Evolutionary conservation across 1,140 invertebrate species (phyloP).

Genomic region (Bactericera cockerelli): DNA sequence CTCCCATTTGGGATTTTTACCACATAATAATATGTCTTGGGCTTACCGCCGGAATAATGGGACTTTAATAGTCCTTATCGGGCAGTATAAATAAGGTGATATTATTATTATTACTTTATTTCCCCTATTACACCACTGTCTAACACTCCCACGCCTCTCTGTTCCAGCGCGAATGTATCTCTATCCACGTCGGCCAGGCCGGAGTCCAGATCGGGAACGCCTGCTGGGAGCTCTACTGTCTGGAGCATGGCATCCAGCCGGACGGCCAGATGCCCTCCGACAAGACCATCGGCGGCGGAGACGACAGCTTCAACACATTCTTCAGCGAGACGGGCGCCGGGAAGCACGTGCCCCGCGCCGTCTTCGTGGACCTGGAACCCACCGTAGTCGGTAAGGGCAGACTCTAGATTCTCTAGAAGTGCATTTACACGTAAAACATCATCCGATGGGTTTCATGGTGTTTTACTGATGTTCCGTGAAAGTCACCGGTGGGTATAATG

Average conservation of each 20-base stretch:
- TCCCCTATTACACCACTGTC: too few species aligned
- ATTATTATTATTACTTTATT: too few species aligned
- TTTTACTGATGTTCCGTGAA: too few species aligned
- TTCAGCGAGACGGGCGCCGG: slow-evolving; percentile 35
- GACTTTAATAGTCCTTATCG: too few species aligned
- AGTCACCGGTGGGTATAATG: too few species aligned
- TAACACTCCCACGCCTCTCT: slow-evolving; percentile 6
- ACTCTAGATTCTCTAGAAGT: too few species aligned
- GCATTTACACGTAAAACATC: too few species aligned
- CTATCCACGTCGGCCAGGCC: slow-evolving; percentile 48
- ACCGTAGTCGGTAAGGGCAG: slow-evolving; percentile 42
- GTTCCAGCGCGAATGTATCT: slow-evolving; percentile 46
- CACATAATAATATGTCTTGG: too few species aligned
- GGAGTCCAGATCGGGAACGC: slow-evolving; percentile 58
- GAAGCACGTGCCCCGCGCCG: slow-evolving; percentile 43
- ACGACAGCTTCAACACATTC: slow-evolving; percentile 54
- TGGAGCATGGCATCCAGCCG: slow-evolving; percentile 78
- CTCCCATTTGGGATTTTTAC: too few species aligned
- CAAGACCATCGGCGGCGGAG: slow-evolving; percentile 50
- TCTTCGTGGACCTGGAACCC: slow-evolving; percentile 51
- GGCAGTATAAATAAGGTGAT: too few species aligned
- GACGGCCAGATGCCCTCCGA: slow-evolving; percentile 71
- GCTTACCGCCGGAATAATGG: too few species aligned
- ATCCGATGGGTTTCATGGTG: too few species aligned
- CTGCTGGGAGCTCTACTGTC: slow-evolving; percentile 61